These are phyloP conservation scores for Bettongia penicillata DNA, from an alignment of 2,113 vertebrate genomes.

Conservation along the genomic window DNA sequence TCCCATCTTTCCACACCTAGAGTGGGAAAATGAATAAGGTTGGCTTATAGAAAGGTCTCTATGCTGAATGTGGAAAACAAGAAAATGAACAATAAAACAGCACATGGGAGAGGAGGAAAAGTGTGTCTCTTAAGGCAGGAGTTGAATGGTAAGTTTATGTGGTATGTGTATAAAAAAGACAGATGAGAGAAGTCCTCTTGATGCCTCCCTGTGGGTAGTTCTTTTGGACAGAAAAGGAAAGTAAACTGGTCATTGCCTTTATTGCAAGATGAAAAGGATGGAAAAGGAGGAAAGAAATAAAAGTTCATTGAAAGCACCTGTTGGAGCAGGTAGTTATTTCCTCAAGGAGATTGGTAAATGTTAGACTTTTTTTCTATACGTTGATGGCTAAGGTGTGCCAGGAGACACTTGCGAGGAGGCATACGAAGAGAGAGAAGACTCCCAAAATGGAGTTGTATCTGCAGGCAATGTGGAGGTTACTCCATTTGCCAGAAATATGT, in stretches of 20 bases:
- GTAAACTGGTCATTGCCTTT: background rate
- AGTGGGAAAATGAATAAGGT: background rate
- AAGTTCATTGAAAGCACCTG: background rate
- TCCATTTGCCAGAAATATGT: background rate
- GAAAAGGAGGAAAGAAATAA: constrained; percentile 13
- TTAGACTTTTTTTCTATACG: background rate
- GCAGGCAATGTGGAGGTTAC: constrained; percentile 12
- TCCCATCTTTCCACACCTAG: background rate
- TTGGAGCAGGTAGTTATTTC: constrained; percentile 42
- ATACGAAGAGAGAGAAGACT: background rate
- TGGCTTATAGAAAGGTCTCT: background rate
- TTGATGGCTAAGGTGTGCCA: constrained; percentile 24
- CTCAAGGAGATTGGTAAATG: constrained; percentile 1
- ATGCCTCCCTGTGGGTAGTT: background rate
- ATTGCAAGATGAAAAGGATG: constrained; percentile 46
- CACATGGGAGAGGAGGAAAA: background rate
- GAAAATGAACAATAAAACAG: background rate
- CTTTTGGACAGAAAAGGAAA: constrained; percentile 18
- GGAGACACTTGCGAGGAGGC: background rate
- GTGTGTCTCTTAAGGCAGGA: background rate
- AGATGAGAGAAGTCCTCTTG: background rate
- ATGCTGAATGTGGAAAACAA: background rate
- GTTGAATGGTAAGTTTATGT: background rate
- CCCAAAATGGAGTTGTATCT: background rate
- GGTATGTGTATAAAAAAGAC: background rate